Base-by-base conservation (phyloP, 2,113 vertebrate species). In the Indicator maculatus region DNA sequence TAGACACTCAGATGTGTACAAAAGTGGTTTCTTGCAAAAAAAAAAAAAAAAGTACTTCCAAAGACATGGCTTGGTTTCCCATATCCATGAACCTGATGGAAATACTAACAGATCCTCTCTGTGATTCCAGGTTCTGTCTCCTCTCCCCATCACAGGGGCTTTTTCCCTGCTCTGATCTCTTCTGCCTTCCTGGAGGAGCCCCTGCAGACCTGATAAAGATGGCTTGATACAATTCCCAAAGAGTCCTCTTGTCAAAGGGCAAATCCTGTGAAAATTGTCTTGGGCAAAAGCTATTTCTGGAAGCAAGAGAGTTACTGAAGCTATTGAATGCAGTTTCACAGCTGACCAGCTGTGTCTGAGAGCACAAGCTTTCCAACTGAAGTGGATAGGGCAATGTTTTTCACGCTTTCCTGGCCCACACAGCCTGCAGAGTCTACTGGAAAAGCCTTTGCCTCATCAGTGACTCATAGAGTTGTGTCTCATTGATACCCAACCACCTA, bases 391-490 rank as follows among this genome's bases (percentile, higher is more conserved):
- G 63, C 28, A 79, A 75, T 56, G 11, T 60, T 87, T 95, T 58
- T 41, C 38, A 87, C 38, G 81, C 27, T 71, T 84, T 52, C 9
- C 41, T 71, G 33, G 24, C 30, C 80, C 56, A 70, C 17, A 77
- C 39, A 66, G 24, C 53, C 52, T 86, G 44, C 58, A 78, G 69
- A 90, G 28, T 15, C 66, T n/a, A n/a, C 30, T 50, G 53, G 9
- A 50, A 89, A 93, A 70, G 23, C 27, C 26, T 61, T 82, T 72
- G 53, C 59, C 33, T 91, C 84, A 39, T 7, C 71, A 61, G 23
- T 19, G 31, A 12, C 50, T 13, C 31, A 58, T 15, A 56, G 7
- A 19, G 1, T 0, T 1, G 0, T 28, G 6, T 77, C 55, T 92
- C 65, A 28, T 24, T 86, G 41, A 5, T 18, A 75, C 23, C 26